Evolutionary conservation across 2,888 invertebrate species (phyloP), one percentile per base, ranked within the genome.

Genomic region (Agrotis puta): DNA sequence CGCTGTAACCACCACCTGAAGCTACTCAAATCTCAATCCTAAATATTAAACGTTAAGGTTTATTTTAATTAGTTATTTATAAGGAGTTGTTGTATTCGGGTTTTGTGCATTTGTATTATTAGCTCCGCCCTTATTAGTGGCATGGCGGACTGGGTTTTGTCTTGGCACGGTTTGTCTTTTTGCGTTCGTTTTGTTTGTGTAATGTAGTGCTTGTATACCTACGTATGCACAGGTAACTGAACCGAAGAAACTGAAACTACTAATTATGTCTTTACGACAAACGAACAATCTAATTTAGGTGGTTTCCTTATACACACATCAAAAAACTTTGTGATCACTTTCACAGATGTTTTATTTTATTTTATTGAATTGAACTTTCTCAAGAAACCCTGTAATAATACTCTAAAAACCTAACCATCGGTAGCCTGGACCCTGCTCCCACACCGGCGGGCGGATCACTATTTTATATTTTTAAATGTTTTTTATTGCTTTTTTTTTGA

Each of bases 71-170:
- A 82, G 74, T 79, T 47, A 24, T 47, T 61, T 63, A 63, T 51
- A 79, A 64, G 70, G 63, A 70, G 83, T 87, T 90, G 79, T 81
- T 78, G 77, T 81, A 84, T 84, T 88, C 74, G 66, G 58, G 72
- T 85, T 85, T 75, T 69, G 77, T 77, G 61, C 77, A 67, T 81
- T 85, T 79, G 84, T 89, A 80, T 93, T 92, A 94, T 94, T 95
- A 94, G 95, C 93, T 88, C 94, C 95, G 95, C 95, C 95, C 93
- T 92, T 89, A 92, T 87, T 86, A 88, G 90, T 83, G 92, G 92
- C 93, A 95, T 95, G 95, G 95, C 95, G 94, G 95, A 90, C 90
- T 79, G 89, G 68, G 88, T 90, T 91, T 91, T 90, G 88, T 90
- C 86, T 87, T 81, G 85, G 85, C 79, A 56, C 63, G 76, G 78